Evolutionary conservation across 2,113 vertebrate species (phyloP).

Genomic region (Galbula dea): DNA sequence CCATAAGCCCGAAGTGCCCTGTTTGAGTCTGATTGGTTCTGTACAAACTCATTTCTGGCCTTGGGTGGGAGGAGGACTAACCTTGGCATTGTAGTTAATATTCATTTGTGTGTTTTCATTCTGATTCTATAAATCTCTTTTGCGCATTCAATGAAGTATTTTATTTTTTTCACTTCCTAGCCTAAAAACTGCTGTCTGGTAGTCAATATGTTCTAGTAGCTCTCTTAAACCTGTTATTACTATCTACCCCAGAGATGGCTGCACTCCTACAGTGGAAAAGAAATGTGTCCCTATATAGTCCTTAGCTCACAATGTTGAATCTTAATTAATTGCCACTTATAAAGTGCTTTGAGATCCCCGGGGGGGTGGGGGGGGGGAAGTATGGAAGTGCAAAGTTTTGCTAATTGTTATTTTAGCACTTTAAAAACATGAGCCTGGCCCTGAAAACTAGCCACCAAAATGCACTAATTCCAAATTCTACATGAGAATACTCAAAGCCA

Average conservation of each 20-base stretch:
- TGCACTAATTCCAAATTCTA: constrained; percentile 46
- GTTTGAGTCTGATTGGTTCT: not conserved
- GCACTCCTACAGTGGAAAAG: not conserved
- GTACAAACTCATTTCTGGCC: not conserved
- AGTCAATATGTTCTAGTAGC: not conserved
- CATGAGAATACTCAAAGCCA: constrained; percentile 37
- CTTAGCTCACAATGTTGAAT: not conserved
- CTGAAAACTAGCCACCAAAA: constrained; percentile 22
- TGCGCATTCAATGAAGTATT: not conserved
- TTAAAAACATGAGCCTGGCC: constrained; percentile 23
- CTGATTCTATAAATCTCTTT: not conserved
- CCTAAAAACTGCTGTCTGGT: not conserved
- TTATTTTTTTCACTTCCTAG: not conserved
- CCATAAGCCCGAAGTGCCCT: not conserved
- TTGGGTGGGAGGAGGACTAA: not conserved
- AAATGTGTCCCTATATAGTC: not conserved
- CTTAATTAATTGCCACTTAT: constrained; percentile 36
- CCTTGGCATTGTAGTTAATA: not conserved
- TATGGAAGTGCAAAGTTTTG: not conserved
- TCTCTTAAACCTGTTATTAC: not conserved
- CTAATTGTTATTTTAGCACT: constrained; percentile 51
- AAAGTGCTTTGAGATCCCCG: constrained; percentile 7
- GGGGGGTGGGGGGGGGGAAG: not conserved
- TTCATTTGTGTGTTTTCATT: not conserved
- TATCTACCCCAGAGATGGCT: not conserved